Conservation (phyloP, 35 echinoderm and acorn worm genomes). For the Ophioderma brevispina region DNA sequence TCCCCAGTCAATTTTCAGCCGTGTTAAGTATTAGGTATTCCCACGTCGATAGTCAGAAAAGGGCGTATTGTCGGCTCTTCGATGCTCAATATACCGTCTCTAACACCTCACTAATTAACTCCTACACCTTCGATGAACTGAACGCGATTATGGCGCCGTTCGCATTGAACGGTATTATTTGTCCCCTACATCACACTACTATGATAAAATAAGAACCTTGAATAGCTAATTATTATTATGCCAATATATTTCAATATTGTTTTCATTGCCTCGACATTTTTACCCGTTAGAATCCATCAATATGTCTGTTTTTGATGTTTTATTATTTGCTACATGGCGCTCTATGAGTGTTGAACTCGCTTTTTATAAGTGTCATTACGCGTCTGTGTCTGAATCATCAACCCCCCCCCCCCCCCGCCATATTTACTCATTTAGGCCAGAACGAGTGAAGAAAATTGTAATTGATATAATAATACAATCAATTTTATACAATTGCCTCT, state of each 20-base stretch:
- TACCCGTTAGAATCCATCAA: too few relatives aligned
- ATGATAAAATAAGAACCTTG: not conserved
- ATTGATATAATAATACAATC: too few relatives aligned
- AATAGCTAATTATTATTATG: slow-evolving; percentile 5
- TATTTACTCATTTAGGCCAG: too few relatives aligned
- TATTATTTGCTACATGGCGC: too few relatives aligned
- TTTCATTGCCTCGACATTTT: not conserved
- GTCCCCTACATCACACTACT: not conserved
- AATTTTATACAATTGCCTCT: too few relatives aligned
- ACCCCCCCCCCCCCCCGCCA: too few relatives aligned
- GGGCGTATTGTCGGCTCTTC: not conserved
- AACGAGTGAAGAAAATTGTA: too few relatives aligned
- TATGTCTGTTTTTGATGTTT: too few relatives aligned
- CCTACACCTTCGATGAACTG: not conserved
- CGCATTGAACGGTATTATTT: not conserved
- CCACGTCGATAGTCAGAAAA: not conserved
- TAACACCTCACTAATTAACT: not conserved
- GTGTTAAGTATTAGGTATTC: not conserved
- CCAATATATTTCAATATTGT: not conserved
- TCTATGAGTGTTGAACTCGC: too few relatives aligned
- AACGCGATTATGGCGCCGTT: not conserved
- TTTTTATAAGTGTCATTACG: too few relatives aligned
- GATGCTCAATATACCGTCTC: not conserved
- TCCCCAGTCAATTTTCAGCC: not conserved
- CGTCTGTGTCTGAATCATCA: too few relatives aligned